Percentiles rank a stretch among this genome's conserved stretches.
Conservation (phyloP, 1,140 invertebrate genomes). For the Drosophila pallidifrons region DNA sequence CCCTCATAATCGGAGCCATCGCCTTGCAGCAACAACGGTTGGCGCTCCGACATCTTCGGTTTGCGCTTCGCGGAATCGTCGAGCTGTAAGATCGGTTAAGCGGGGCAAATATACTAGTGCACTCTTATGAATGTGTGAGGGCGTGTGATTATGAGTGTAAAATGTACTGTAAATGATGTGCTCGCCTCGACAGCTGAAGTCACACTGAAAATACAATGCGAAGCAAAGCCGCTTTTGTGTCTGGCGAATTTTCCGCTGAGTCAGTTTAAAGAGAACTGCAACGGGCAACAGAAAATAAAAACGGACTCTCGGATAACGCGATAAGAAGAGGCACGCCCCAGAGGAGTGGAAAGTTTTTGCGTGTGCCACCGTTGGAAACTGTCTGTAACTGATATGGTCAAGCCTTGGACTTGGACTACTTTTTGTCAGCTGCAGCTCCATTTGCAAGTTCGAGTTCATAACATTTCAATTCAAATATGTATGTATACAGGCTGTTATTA, state of each 20-base stretch:
- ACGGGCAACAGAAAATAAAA: background rate
- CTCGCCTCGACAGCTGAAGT: constrained; percentile 39
- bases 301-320: constrained; percentile 24
- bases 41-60: constrained; percentile 85
- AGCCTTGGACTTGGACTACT: constrained; percentile 51
- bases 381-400: constrained; percentile 27
- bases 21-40: constrained; percentile 83
- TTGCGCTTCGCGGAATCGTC: constrained; percentile 62
- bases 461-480: constrained; percentile 8
- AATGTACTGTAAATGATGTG: constrained; percentile 24
- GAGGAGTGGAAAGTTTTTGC: constrained; percentile 47
- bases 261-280: constrained; percentile 48
- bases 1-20: constrained; percentile 65
- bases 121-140: background rate
- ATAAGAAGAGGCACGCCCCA: constrained; percentile 18
- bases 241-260: constrained; percentile 69
- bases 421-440: background rate
- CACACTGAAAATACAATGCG: constrained; percentile 48
- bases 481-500: background rate
- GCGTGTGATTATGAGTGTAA: constrained; percentile 1
- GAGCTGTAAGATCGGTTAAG: constrained; percentile 43
- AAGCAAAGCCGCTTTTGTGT: constrained; percentile 54
- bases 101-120: constrained; percentile 16
- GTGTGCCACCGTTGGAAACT: constrained; percentile 18
- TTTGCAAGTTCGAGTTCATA: constrained; percentile 20